Conservation (phyloP, 2,113 vertebrate species). For the Pterocles gutturalis region DNA sequence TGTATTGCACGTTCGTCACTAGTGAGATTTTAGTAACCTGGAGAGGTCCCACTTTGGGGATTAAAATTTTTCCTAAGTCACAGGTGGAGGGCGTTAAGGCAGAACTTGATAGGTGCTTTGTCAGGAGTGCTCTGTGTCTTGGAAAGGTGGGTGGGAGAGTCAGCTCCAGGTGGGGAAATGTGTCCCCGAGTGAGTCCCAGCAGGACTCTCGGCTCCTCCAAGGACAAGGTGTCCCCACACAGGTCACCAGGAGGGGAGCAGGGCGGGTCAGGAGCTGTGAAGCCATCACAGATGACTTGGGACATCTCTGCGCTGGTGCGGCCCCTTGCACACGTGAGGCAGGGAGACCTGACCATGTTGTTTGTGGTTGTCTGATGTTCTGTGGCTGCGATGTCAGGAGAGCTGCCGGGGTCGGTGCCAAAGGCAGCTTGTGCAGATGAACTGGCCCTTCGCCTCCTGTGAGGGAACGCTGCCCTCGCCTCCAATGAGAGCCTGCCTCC, state of each 20-base stretch:
- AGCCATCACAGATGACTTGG: not conserved
- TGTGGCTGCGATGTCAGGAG: fast-evolving
- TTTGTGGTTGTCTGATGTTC: not conserved
- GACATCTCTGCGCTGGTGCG: fast-evolving
- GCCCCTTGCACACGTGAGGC: fast-evolving
- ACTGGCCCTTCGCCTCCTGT: not conserved
- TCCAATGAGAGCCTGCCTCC: not conserved
- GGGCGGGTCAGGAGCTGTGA: fast-evolving
- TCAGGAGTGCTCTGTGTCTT: not conserved
- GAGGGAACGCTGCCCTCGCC: not conserved
- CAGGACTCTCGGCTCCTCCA: not conserved
- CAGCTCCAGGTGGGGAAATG: fast-evolving
- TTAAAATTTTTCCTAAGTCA: not conserved
- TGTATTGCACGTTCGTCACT: not conserved
- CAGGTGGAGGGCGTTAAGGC: not conserved
- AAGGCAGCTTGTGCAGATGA: not conserved
- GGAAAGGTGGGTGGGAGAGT: fast-evolving
- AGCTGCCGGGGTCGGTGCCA: not conserved
- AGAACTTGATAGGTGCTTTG: fast-evolving
- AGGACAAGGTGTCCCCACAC: fast-evolving
- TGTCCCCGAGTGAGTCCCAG: fast-evolving
- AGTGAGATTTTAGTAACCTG: not conserved
- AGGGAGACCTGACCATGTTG: fast-evolving
- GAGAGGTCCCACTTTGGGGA: not conserved
- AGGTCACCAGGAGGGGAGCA: not conserved